These are phyloP conservation scores for Takifugu bimaculatus DNA, from an alignment of 2,113 vertebrate genomes.

Conservation along the genomic window DNA sequence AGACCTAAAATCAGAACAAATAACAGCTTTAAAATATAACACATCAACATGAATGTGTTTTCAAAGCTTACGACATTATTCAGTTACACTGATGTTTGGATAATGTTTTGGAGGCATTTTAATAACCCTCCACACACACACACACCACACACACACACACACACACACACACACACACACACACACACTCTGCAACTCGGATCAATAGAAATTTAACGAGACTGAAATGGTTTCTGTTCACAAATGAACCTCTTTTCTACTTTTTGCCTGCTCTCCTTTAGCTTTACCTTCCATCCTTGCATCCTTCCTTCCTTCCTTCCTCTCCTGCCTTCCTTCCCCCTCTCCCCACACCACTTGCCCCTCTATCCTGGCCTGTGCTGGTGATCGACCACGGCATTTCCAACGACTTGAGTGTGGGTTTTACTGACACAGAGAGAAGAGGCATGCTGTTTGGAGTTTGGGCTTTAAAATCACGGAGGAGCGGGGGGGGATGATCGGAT, in stretches of 20 bases:
- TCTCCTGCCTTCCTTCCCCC: constrained; percentile 14
- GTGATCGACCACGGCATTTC: constrained; percentile 42
- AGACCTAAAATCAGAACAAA: neutral
- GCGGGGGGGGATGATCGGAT: constrained; percentile 47
- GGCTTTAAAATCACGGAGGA: constrained; percentile 40
- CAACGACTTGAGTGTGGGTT: constrained; percentile 56
- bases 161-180: constrained; percentile 21
- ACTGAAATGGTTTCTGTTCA: constrained; percentile 72
- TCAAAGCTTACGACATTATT: neutral
- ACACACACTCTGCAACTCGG: constrained; percentile 32
- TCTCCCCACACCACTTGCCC: neutral
- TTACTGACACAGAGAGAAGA: constrained; percentile 52
- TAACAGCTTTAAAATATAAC: neutral
- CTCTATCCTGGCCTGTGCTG: constrained; percentile 51
- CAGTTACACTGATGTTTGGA: neutral
- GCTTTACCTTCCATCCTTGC: constrained; percentile 21
- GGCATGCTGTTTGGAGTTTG: constrained; percentile 63
- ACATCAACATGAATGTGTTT: neutral
- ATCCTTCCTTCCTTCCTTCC: constrained; percentile 10
- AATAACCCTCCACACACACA: neutral
- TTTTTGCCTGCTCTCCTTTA: constrained; percentile 23
- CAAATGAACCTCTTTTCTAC: constrained; percentile 68
- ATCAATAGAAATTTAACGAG: constrained; percentile 79
- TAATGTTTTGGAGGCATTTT: too few species aligned
- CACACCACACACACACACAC: constrained; percentile 12